Percentiles rank a stretch among this genome's conserved stretches.
Conservation (phyloP, 2,797 vertebrate species). For the Cossypha heuglini region DNA sequence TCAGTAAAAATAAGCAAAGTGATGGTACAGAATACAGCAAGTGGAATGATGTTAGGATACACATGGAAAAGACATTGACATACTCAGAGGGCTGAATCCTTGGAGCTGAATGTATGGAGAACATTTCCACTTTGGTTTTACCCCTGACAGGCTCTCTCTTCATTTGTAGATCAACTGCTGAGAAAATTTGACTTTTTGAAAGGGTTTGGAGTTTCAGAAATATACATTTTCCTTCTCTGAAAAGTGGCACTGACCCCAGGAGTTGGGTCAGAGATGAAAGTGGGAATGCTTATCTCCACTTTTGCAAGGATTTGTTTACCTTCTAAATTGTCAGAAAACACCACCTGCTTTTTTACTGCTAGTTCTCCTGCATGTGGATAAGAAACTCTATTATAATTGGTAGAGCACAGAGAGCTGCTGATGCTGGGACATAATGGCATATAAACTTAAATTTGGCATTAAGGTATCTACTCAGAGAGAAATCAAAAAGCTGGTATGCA, state of each 20-base stretch:
- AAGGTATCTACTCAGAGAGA: neutral
- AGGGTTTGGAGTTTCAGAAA: neutral
- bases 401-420: neutral
- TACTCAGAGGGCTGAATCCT: neutral
- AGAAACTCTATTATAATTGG: neutral
- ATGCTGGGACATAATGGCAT: neutral
- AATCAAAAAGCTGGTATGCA: neutral
- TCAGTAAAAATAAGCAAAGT: neutral
- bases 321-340: neutral
- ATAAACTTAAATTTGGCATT: neutral
- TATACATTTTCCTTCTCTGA: neutral
- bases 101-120: neutral
- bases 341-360: neutral
- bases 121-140: neutral
- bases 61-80: neutral
- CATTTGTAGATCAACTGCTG: neutral
- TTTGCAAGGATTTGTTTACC: neutral
- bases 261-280: neutral
- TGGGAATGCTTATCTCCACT: neutral
- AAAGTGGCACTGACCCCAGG: neutral
- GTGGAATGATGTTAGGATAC: neutral
- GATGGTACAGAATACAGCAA: neutral
- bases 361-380: neutral
- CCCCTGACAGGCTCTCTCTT: neutral
- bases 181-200: neutral